Evolutionary conservation across 2,797 vertebrate genomes (phyloP), one percentile per base, ranked within the genome.

Genomic region (Remorina albescens): DNA sequence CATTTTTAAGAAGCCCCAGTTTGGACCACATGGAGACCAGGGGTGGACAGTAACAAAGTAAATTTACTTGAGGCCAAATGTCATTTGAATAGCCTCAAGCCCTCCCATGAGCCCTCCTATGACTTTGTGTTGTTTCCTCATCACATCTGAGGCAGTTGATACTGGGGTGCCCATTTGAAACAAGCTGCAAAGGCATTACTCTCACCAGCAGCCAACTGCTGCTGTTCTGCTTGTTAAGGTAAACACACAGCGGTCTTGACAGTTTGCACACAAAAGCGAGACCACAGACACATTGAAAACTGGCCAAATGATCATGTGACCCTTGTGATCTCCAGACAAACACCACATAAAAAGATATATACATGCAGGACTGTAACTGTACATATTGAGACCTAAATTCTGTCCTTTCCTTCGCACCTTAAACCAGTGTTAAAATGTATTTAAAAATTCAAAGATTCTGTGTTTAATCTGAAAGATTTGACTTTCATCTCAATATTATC

Each of bases 21-120:
- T 53, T 21, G 25, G 2, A 3, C 30, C 62, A 59, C n/a, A n/a
- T n/a, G n/a, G n/a, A n/a, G n/a, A n/a, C 62, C 36, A 66, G 62
- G 47, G 21, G 55, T 42, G 42, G 54, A 58, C 42, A 68, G n/a
- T n/a, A n/a, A n/a, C n/a, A n/a, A n/a, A n/a, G n/a, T n/a, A n/a
- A n/a, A n/a, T n/a, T n/a, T n/a, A n/a, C n/a, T n/a, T n/a, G n/a
- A n/a, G n/a, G n/a, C n/a, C n/a, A n/a, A n/a, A n/a, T n/a, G n/a
- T n/a, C n/a, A n/a, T n/a, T n/a, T n/a, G n/a, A n/a, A n/a, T n/a
- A n/a, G n/a, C n/a, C n/a, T n/a, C n/a, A n/a, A n/a, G n/a, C n/a
- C n/a, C n/a, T n/a, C n/a, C n/a, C n/a, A n/a, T n/a, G n/a, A n/a
- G n/a, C n/a, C n/a, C n/a, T n/a, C n/a, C n/a, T n/a, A n/a, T n/a